These are phyloP conservation scores for Automeris io DNA, from an alignment of 2,888 invertebrate species.

Conservation along the genomic window DNA sequence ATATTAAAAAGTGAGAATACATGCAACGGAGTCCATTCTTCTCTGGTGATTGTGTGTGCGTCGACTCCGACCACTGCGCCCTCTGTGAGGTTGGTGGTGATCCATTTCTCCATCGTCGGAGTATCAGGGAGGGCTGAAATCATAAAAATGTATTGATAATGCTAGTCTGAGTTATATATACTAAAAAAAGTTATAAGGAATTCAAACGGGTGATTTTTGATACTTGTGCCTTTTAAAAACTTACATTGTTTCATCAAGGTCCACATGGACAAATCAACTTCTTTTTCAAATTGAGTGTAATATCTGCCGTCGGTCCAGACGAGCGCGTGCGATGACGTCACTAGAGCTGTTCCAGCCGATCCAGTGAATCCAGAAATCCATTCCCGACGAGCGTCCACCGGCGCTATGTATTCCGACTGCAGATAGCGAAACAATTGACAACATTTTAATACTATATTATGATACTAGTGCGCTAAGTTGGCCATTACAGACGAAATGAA, in stretches of 20 bases:
- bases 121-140: slow-evolving; percentile 78
- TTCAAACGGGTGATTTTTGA: too few species aligned
- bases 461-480: too few species aligned
- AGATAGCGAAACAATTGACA: too few species aligned
- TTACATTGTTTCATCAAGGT: slow-evolving; percentile 88
- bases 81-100: slow-evolving; percentile 77
- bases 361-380: slow-evolving; percentile 95
- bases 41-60: slow-evolving; percentile 82
- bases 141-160: too few species aligned
- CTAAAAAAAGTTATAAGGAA: too few species aligned
- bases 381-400: slow-evolving; percentile 88
- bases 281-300: slow-evolving; percentile 90
- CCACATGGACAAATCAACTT: slow-evolving; percentile 90
- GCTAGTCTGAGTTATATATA: too few species aligned
- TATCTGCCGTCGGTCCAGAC: slow-evolving; percentile 99
- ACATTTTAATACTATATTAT: too few species aligned
- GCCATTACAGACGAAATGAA: too few species aligned
- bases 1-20: too few species aligned
- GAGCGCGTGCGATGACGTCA: slow-evolving; percentile 84
- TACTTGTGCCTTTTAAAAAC: too few species aligned
- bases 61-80: slow-evolving; percentile 87
- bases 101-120: slow-evolving; percentile 83
- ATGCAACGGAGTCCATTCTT: slow-evolving; percentile 77
- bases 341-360: slow-evolving; percentile 91
- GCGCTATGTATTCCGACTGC: slow-evolving; percentile 93